These are phyloP conservation scores for Morinoia aosen DNA, from an alignment of 2,888 invertebrate genomes.

Conservation along the genomic window DNA sequence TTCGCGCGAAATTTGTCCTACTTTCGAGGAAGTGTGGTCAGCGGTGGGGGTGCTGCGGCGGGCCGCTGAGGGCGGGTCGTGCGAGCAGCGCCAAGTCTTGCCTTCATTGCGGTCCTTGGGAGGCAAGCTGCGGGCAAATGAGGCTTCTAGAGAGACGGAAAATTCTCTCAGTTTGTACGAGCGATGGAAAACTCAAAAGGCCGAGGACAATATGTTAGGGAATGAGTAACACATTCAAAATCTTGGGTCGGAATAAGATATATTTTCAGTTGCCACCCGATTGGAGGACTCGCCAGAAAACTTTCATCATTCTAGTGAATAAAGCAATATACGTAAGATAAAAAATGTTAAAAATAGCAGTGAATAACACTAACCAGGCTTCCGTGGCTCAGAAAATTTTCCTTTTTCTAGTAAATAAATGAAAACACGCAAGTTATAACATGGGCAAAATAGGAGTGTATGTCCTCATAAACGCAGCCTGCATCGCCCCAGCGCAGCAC, in stretches of 20 bases:
- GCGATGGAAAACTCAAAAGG: not conserved
- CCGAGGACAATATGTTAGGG: not conserved
- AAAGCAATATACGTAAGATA: not conserved
- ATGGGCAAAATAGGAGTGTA: too few species aligned
- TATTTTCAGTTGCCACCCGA: not conserved
- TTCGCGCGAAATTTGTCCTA: conserved; percentile 8
- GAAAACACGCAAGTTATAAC: too few species aligned
- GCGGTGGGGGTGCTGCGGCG: not conserved
- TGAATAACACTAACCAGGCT: too few species aligned
- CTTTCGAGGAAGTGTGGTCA: conserved; percentile 30
- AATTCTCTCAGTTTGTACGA: not conserved
- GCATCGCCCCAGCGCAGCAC: not conserved
- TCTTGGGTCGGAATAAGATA: not conserved
- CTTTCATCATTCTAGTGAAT: not conserved
- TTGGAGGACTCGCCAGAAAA: not conserved
- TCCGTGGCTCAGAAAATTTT: too few species aligned
- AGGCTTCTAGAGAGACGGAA: not conserved
- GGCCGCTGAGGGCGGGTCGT: not conserved
- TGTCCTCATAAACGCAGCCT: not conserved
- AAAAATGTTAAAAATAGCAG: not conserved
- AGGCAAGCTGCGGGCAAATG: not conserved
- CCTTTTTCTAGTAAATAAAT: too few species aligned
- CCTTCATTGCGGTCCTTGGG: not conserved
- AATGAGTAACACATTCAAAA: not conserved
- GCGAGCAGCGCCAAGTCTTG: not conserved